Percentiles rank a stretch among this genome's conserved stretches.
phyloP scores from a whole-genome alignment of 2,888 invertebrate genomes.

The Meghimatium bilineatum region DNA sequence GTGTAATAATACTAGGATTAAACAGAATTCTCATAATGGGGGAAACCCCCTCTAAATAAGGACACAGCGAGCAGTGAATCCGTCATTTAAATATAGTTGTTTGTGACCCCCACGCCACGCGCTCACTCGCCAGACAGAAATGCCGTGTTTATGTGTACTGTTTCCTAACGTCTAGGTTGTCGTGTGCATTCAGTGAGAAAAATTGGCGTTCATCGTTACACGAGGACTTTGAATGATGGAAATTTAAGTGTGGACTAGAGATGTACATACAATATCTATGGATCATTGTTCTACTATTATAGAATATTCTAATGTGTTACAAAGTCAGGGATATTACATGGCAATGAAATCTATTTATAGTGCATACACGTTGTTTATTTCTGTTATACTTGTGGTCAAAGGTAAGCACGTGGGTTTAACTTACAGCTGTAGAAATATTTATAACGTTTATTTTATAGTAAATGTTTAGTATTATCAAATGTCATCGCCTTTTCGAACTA shows the following conservation, averaged over 20 bases:
- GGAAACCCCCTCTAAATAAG: slow-evolving; percentile 1
- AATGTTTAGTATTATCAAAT: too few relatives aligned
- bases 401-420: neutral
- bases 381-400: neutral
- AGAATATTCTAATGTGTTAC: neutral
- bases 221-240: neutral
- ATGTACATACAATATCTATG: neutral
- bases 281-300: neutral
- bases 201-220: neutral
- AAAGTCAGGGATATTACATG: neutral
- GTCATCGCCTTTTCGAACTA: too few relatives aligned
- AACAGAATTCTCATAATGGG: neutral
- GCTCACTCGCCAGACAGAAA: neutral
- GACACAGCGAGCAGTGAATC: neutral
- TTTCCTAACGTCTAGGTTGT: neutral
- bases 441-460: too few relatives aligned
- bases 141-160: slow-evolving; percentile 4
- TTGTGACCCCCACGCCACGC: neutral
- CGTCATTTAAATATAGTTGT: neutral
- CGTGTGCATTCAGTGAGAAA: neutral
- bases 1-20: neutral
- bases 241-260: neutral
- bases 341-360: neutral
- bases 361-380: neutral
- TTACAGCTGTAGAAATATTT: neutral